These are phyloP conservation scores for Habroteleia sp. DNA, from an alignment of 2,888 invertebrate genomes.

Conservation along the genomic window DNA sequence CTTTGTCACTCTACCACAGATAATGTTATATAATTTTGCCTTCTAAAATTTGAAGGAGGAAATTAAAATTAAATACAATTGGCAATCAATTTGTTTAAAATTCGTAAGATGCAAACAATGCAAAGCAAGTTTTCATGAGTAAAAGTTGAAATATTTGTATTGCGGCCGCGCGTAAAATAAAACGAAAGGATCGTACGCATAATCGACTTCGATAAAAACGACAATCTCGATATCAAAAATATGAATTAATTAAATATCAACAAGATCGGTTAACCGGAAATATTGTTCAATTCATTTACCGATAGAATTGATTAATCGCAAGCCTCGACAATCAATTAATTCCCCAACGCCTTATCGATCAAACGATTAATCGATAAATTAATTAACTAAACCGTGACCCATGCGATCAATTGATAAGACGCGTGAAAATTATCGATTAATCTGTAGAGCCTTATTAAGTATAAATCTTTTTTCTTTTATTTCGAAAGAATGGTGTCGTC, in stretches of 20 bases:
- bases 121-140: slow-evolving; percentile 14
- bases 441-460: slow-evolving; percentile 14
- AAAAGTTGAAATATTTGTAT: slow-evolving; percentile 7
- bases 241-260: slow-evolving; percentile 33
- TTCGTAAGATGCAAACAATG: slow-evolving; percentile 31
- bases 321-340: neutral
- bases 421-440: slow-evolving; percentile 10
- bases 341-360: slow-evolving; percentile 19
- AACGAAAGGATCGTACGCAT: slow-evolving; percentile 7
- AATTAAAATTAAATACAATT: too few relatives aligned
- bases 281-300: slow-evolving; percentile 32
- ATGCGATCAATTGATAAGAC: slow-evolving; percentile 33
- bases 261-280: slow-evolving; percentile 25
- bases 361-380: slow-evolving; percentile 11
- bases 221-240: slow-evolving; percentile 39
- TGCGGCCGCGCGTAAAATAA: slow-evolving; percentile 1
- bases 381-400: slow-evolving; percentile 20
- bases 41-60: too few relatives aligned
- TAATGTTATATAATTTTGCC: too few relatives aligned
- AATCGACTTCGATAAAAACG: slow-evolving; percentile 27
- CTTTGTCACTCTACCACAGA: too few relatives aligned
- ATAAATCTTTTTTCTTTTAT: slow-evolving; percentile 10
- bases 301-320: slow-evolving; percentile 35
- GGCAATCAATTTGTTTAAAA: slow-evolving; percentile 20
- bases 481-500: slow-evolving; percentile 7